A percentile compares a stretch with the other conserved stretches of the same genome.
Evolutionary conservation across 2,888 invertebrate genomes (phyloP).

Genomic region (Leuctra nigra): DNA sequence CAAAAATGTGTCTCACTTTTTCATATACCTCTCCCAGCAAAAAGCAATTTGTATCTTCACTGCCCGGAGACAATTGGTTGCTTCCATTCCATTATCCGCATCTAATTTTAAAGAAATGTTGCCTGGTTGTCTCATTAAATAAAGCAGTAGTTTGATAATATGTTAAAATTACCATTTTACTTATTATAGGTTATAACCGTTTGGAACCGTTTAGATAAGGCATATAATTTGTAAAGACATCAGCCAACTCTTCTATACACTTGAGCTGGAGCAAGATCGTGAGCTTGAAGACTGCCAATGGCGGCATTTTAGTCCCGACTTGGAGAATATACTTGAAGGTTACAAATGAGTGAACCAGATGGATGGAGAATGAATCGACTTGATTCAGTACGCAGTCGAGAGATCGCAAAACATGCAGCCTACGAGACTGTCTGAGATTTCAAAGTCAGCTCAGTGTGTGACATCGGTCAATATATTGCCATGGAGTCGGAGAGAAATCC

Average conservation of each 20-base stretch:
- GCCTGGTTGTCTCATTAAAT: not conserved
- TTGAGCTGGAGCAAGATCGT: not conserved
- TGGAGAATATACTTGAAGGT: not conserved
- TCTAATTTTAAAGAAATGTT: not conserved
- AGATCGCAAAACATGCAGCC: too few species aligned
- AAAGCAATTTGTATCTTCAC: too few species aligned
- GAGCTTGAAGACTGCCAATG: not conserved
- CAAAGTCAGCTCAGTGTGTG: too few species aligned
- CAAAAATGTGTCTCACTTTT: too few species aligned
- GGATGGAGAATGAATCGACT: too few species aligned
- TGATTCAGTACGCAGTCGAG: too few species aligned
- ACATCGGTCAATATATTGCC: too few species aligned
- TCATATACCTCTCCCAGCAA: too few species aligned
- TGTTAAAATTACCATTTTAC: slow-evolving; percentile 8
- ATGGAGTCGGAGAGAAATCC: too few species aligned
- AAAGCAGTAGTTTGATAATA: slow-evolving; percentile 7
- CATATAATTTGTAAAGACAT: slow-evolving; percentile 9
- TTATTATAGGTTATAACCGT: slow-evolving; percentile 10
- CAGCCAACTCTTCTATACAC: not conserved
- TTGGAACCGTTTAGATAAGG: slow-evolving; percentile 10
- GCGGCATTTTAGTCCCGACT: not conserved
- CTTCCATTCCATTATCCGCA: not conserved
- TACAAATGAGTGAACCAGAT: not conserved
- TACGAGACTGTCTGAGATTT: too few species aligned
- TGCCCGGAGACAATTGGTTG: not conserved